Percentiles rank a stretch among this genome's conserved stretches.
Conservation (phyloP, 2,797 vertebrate genomes). For the Danio choprae region DNA sequence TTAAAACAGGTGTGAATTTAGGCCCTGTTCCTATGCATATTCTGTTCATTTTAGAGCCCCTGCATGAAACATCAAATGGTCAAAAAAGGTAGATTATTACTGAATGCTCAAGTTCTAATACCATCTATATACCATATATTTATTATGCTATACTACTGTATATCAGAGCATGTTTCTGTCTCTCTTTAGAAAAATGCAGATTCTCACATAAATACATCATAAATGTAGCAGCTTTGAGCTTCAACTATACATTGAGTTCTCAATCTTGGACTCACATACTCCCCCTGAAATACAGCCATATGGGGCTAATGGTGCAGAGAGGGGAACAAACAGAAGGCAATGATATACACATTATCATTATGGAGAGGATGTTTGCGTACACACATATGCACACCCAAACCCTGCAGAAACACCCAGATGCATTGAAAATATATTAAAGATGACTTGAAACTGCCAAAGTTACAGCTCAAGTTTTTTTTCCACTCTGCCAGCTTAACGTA, state of each 20-base stretch:
- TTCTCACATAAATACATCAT: conserved; percentile 7
- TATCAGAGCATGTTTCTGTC: too few species aligned
- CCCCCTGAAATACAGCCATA: conserved; percentile 63
- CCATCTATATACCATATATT: too few species aligned
- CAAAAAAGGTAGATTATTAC: too few species aligned
- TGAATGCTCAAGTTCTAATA: too few species aligned
- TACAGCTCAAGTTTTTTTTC: neutral
- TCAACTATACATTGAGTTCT: conserved; percentile 21
- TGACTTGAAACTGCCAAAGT: neutral
- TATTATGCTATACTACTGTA: too few species aligned
- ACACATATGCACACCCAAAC: conserved; percentile 33
- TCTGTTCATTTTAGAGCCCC: too few species aligned
- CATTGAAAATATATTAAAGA: conserved; percentile 38
- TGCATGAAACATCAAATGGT: too few species aligned
- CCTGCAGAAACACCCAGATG: conserved; percentile 15
- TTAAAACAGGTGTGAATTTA: too few species aligned
- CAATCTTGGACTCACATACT: conserved; percentile 44
- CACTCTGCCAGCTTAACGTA: neutral
- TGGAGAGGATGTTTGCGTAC: conserved; percentile 43
- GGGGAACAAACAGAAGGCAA: conserved; percentile 55
- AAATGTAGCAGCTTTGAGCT: conserved; percentile 18
- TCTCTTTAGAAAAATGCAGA: neutral
- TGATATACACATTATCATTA: conserved; percentile 59
- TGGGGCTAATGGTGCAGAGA: conserved; percentile 66
- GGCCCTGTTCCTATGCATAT: too few species aligned